Evolutionary conservation across 2,888 invertebrate species (phyloP), one percentile per base, ranked within the genome.

Genomic region (Carcina quercana): DNA sequence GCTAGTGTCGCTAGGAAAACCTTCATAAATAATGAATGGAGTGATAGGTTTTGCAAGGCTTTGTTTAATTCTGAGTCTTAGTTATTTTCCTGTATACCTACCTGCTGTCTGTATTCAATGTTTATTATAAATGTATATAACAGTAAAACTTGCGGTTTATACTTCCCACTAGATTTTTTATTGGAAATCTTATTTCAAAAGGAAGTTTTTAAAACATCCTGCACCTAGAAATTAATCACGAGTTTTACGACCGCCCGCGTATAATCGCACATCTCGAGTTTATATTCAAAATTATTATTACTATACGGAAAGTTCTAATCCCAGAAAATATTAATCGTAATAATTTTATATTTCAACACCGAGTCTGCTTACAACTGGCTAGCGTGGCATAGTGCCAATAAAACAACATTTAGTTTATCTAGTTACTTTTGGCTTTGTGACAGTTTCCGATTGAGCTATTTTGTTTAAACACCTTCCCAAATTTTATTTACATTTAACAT

Each of bases 381-480:
- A 43, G 35, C 25, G 32, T 53, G 55, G 59, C 51, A 29, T 28
- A 12, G 3, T 36, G 52, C 59, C 56, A 59, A 47, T 40, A 36
- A 48, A 38, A 41, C 37, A 45, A 43, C 40, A 49, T 55, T 53
- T 41, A 38, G 50, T 65, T 64, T 59, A 60, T 64, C 60, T 68
- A 67, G 43, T 45, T 50, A 47, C 47, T 65, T 53, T 71, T 76
- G 72, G 76, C 75, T 50, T 43, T 39, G 48, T 53, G 54, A 59
- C 69, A 62, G 47, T 52, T 54, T 59, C 56, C 56, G 51, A 65
- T 31, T 10, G 30, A 34, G 37, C 43, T 40, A 53, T 47, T n/a
- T n/a, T n/a, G n/a, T n/a, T n/a, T n/a, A n/a, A n/a, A n/a, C n/a
- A n/a, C n/a, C n/a, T n/a, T n/a, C n/a, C n/a, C n/a, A n/a, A n/a